Evolutionary conservation across 2,888 invertebrate species (phyloP).

Genomic region (Pegoplata infirma): DNA sequence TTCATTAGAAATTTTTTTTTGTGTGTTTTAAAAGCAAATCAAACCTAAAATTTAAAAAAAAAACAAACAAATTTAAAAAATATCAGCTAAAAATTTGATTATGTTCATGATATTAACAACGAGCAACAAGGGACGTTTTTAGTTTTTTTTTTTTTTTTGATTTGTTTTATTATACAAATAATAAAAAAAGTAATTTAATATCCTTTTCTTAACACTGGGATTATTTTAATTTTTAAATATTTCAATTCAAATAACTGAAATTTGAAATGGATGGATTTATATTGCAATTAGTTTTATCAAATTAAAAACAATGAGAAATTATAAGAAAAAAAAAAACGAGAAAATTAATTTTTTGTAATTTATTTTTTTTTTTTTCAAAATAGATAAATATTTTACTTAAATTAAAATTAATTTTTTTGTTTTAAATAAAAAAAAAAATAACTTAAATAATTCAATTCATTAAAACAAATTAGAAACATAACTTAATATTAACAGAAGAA

Average conservation of each 20-base stretch:
- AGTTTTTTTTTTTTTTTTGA: conserved; percentile 25
- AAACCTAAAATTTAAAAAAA: neutral
- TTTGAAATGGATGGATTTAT: conserved; percentile 60
- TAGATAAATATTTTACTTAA: conserved; percentile 55
- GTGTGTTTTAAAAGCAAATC: neutral
- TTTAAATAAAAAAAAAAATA: conserved; percentile 27
- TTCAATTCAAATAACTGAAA: conserved; percentile 53
- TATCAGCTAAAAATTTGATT: neutral
- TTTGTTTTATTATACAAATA: conserved; percentile 53
- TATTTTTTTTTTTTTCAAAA: conserved; percentile 40
- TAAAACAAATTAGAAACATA: conserved; percentile 36
- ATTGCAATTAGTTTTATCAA: conserved; percentile 49
- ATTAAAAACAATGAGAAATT: conserved; percentile 50
- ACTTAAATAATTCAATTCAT: conserved; percentile 46
- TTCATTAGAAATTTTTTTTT: too few species aligned
- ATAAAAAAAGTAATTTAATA: conserved; percentile 42
- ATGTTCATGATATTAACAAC: neutral
- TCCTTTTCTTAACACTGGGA: conserved; percentile 49
- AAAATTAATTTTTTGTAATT: conserved; percentile 2
- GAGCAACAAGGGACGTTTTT: conserved; percentile 29
- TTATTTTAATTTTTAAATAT: conserved; percentile 33
- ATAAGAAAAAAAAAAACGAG: neutral
- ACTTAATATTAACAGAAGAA: conserved; percentile 30
- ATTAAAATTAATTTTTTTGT: conserved; percentile 31
- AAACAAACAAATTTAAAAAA: neutral